A percentile compares a stretch with the other conserved stretches of the same genome.
Evolutionary conservation across 2,113 vertebrate species (phyloP).

Genomic region (Entosphenus tridentatus): DNA sequence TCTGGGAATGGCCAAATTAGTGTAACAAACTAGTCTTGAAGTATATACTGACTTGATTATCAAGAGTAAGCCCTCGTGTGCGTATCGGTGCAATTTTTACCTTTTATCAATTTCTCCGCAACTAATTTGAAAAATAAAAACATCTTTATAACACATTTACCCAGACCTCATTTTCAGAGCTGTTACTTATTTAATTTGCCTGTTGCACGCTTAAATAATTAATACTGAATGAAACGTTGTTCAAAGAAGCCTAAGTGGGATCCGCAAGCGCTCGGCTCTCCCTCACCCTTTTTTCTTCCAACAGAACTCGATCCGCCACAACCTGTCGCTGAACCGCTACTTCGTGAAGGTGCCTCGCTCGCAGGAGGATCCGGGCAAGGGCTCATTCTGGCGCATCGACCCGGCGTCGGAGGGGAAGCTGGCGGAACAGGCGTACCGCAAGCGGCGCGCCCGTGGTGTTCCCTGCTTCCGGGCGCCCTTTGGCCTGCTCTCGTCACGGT

Average conservation of each 20-base stretch:
- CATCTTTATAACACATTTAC: too few relatives aligned
- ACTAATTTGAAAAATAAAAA: too few relatives aligned
- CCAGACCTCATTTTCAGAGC: too few relatives aligned
- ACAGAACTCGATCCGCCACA: constrained; percentile 98
- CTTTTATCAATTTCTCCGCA: too few relatives aligned
- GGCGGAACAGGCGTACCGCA: constrained; percentile 89
- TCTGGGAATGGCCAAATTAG: too few relatives aligned
- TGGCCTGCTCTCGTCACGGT: constrained; percentile 89
- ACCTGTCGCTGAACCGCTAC: constrained; percentile 94
- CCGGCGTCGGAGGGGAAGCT: constrained; percentile 84
- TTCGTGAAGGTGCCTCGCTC: constrained; percentile 98
- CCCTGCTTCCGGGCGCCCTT: constrained; percentile 91
- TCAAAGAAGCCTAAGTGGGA: not conserved
- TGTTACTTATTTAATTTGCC: too few relatives aligned
- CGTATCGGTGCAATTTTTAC: too few relatives aligned
- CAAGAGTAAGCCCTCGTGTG: too few relatives aligned
- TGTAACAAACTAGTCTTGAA: too few relatives aligned
- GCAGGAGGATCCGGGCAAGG: constrained; percentile 96
- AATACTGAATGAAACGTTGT: too few relatives aligned
- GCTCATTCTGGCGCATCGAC: constrained; percentile 97
- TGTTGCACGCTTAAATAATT: too few relatives aligned
- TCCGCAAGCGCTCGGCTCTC: not conserved
- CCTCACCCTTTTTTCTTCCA: constrained; percentile 10
- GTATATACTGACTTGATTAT: too few relatives aligned
- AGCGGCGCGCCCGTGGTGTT: constrained; percentile 75